Evolutionary conservation across 2,797 vertebrate genomes (phyloP).

Genomic region (Peromyscus nudipes): DNA sequence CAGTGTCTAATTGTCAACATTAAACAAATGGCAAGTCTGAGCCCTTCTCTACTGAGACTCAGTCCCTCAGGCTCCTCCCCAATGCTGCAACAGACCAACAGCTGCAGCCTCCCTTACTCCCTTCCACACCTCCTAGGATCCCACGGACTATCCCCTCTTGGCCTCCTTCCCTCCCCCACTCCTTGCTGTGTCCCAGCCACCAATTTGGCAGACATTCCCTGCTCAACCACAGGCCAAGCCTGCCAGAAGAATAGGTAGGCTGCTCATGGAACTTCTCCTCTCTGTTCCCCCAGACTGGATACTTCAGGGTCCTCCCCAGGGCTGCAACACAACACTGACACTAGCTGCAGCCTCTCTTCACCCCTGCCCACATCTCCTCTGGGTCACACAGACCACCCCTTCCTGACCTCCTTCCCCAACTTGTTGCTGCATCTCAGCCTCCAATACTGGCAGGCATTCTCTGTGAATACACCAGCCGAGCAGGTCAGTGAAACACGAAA

Average conservation of each 20-base stretch:
- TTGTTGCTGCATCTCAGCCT: background rate
- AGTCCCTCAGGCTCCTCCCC: no score
- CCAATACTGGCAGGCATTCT: background rate
- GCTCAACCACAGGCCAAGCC: background rate
- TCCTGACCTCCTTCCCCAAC: background rate
- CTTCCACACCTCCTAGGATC: background rate
- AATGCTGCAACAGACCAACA: background rate
- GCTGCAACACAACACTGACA: background rate
- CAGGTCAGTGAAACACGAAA: background rate
- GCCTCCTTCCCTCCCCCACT: background rate
- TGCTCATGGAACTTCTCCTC: background rate
- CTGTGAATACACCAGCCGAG: background rate
- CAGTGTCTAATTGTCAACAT: background rate
- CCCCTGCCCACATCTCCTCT: no score
- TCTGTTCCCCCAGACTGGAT: background rate
- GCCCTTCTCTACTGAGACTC: background rate
- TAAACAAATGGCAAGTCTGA: background rate
- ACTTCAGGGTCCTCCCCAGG: background rate
- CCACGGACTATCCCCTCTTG: background rate
- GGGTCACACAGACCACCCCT: background rate
- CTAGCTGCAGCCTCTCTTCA: background rate
- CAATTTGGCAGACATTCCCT: background rate
- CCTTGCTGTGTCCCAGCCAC: background rate
- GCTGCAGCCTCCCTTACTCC: no score
- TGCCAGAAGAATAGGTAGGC: background rate